Evolutionary conservation across 1,140 invertebrate species (phyloP), one percentile per base, ranked within the genome.

Genomic region (Euura lappo): DNA sequence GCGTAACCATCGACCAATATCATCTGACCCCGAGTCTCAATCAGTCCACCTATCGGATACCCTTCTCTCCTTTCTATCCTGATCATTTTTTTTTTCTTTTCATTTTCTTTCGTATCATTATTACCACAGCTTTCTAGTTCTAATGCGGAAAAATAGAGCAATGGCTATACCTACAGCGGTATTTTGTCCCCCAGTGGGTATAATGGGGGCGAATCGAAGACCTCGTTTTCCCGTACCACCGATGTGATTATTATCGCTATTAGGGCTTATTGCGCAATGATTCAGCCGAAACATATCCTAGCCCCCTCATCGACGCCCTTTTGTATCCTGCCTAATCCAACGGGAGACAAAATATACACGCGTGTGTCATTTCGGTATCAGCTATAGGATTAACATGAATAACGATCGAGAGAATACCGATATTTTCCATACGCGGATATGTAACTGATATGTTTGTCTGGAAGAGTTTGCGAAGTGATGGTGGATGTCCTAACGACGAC

Each of bases 1-100:
- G 47, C 70, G 71, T 75, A 68, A 75, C 70, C 69, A 43, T 11
- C 65, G 67, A 47, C 28, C 28, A n/a, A 13, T 69, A 75, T 75
- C 69, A 75, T 71, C 73, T 71, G 7, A 71, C 69, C 28, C 51
- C 67, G 51, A 6, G 51, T n/a, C 8, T 11, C 8, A 8, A 8
- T 60, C 51, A n/a, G 51, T 3, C 51, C 13, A n/a, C 2, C 51
- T 60, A 60, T 60, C 51, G 51, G 51, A 6, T 60, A 11, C 51
- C 3, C 51, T 60, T 11, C 28, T 28, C 28, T 28, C 28, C 28
- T 60, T 60, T n/a, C 51, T n/a, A n/a, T 3, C 8, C 13, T 60
- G 8, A 60, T 60, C 51, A 8, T n/a, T 28, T 28, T 28, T 28
- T 28, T 28, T 28, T 28, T n/a, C n/a, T n/a, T 28, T 28, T 28